These are phyloP conservation scores for Cephus nigrinus DNA, from an alignment of 2,888 invertebrate genomes.

Conservation along the genomic window DNA sequence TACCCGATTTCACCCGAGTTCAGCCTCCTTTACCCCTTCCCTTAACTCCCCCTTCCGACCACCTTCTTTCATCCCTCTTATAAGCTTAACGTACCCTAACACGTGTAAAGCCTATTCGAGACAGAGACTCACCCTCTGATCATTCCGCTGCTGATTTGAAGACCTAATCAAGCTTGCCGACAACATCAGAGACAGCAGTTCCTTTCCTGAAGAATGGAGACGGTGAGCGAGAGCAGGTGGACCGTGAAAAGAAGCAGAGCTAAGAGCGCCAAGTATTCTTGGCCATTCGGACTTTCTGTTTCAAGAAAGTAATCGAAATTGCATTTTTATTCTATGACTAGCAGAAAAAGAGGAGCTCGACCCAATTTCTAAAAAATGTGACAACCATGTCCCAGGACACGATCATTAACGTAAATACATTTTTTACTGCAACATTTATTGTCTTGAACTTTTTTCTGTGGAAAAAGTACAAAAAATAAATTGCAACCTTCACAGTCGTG, in stretches of 20 bases:
- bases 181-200: neutral
- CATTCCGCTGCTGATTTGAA: neutral
- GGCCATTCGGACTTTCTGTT: neutral
- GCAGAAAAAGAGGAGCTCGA: no score
- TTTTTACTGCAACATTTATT: no score
- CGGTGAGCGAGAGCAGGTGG: neutral
- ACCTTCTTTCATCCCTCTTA: conserved; percentile 14
- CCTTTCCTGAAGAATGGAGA: neutral
- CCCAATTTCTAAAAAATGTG: no score
- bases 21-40: conserved; percentile 11
- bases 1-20: neutral
- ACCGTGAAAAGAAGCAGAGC: neutral
- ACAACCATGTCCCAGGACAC: no score
- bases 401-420: no score
- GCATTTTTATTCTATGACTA: no score
- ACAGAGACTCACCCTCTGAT: conserved; percentile 13
- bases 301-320: neutral
- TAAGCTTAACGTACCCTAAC: conserved; percentile 8
- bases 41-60: conserved; percentile 10
- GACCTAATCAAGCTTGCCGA: neutral
- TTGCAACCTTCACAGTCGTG: no score
- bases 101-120: conserved; percentile 16
- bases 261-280: neutral
- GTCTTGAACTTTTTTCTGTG: no score
- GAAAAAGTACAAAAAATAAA: no score